Percentiles rank a stretch among this genome's conserved stretches.
Evolutionary conservation across 2,113 vertebrate species (phyloP).

Genomic region (Micronycteris hirsuta): DNA sequence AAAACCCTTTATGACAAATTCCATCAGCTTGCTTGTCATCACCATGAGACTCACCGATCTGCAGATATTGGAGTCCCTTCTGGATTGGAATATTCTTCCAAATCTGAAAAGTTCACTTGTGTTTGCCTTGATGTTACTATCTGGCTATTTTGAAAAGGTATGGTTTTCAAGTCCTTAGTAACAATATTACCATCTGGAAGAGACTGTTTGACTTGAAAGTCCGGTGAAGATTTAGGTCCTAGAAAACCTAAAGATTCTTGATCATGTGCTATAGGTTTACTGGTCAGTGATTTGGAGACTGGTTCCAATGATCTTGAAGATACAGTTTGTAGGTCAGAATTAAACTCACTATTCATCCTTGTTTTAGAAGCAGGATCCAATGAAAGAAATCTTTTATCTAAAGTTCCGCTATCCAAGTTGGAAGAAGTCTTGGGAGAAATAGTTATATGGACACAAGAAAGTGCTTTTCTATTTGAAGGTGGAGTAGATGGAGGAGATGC

Average conservation of each 20-base stretch:
- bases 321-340: background rate
- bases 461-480: slow-evolving; percentile 70
- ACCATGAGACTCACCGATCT: slow-evolving; percentile 69
- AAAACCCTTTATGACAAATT: slow-evolving; percentile 48
- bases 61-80: slow-evolving; percentile 48
- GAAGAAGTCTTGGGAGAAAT: slow-evolving; percentile 78
- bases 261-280: background rate
- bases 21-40: slow-evolving; percentile 47
- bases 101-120: slow-evolving; percentile 3
- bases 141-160: slow-evolving; percentile 59
- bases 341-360: background rate
- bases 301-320: slow-evolving; percentile 29
- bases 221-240: slow-evolving; percentile 22
- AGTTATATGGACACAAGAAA: slow-evolving; percentile 84
- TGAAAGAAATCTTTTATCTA: slow-evolving; percentile 39
- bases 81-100: slow-evolving; percentile 47
- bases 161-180: slow-evolving; percentile 65
- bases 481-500: background rate
- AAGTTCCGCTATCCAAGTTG: background rate
- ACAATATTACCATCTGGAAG: slow-evolving; percentile 8
- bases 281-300: slow-evolving; percentile 6
- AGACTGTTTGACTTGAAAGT: slow-evolving; percentile 10
- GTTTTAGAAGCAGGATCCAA: background rate
- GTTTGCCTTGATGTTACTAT: slow-evolving; percentile 48
- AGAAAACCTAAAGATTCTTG: slow-evolving; percentile 48